Conservation (phyloP, 2,888 invertebrate species). For the Clivina fossor region DNA sequence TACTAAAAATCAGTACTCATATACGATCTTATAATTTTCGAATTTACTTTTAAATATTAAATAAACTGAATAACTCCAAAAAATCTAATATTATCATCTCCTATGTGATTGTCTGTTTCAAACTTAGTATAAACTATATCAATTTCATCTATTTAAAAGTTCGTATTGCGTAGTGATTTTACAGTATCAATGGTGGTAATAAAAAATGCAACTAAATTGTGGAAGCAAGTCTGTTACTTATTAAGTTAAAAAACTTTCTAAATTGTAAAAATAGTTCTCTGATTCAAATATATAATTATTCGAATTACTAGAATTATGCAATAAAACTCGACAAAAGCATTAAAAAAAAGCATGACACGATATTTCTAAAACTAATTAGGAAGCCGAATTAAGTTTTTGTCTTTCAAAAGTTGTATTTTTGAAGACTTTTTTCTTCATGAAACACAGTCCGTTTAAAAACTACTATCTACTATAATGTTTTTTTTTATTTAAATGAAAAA, state of each 20-base stretch:
- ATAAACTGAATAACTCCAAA: neutral
- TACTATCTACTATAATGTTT: slow-evolving; percentile 29
- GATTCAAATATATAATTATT: too few relatives aligned
- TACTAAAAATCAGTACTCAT: slow-evolving; percentile 24
- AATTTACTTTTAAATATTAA: neutral
- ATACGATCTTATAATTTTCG: slow-evolving; percentile 14
- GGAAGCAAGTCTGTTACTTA: slow-evolving; percentile 17
- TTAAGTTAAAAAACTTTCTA: slow-evolving; percentile 23
- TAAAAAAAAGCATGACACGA: slow-evolving; percentile 27
- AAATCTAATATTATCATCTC: neutral
- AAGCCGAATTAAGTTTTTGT: slow-evolving; percentile 27
- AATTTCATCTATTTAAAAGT: neutral
- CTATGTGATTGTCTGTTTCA: neutral
- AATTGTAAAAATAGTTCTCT: slow-evolving; percentile 30
- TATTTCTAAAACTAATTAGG: slow-evolving; percentile 31
- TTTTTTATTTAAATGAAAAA: slow-evolving; percentile 29
- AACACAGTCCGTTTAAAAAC: slow-evolving; percentile 29
- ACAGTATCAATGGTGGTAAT: slow-evolving; percentile 16
- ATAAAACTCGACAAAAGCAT: slow-evolving; percentile 28
- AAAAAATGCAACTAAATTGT: slow-evolving; percentile 27
- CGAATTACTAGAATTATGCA: slow-evolving; percentile 30
- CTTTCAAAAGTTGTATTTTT: too few relatives aligned
- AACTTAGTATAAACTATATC: neutral
- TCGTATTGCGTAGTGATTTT: slow-evolving; percentile 19
- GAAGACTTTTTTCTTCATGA: slow-evolving; percentile 31